These are phyloP conservation scores for Hemicentrotus pulcherrimus DNA, from an alignment of 35 echinoderm and acorn worm genomes.

Conservation along the genomic window DNA sequence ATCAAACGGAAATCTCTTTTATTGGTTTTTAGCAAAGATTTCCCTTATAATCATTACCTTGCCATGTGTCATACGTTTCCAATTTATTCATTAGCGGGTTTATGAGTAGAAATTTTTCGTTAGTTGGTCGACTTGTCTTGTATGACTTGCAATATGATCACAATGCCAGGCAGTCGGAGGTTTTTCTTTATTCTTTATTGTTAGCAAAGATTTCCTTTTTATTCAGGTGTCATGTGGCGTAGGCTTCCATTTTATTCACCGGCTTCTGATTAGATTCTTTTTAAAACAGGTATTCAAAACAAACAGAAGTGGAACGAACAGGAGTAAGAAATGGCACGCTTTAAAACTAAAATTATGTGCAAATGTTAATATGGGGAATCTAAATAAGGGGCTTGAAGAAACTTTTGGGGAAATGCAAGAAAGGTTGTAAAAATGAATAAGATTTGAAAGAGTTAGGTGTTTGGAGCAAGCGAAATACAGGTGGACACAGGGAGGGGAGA, in stretches of 20 bases:
- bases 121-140: background rate
- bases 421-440: background rate
- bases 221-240: too few species aligned
- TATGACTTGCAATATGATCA: background rate
- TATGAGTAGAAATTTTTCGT: background rate
- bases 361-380: too few species aligned
- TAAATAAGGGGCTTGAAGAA: too few species aligned
- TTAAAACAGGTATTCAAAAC: too few species aligned
- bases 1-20: background rate
- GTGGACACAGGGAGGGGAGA: too few species aligned
- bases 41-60: background rate
- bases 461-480: background rate
- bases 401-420: too few species aligned
- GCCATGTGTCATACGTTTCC: background rate
- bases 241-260: too few species aligned
- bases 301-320: too few species aligned
- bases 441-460: background rate
- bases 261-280: too few species aligned
- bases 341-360: too few species aligned
- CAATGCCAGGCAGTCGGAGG: background rate
- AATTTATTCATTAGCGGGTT: background rate
- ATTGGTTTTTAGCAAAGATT: background rate
- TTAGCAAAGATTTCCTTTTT: too few species aligned
- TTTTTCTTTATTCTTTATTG: background rate
- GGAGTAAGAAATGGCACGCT: too few species aligned